phyloP scores from a whole-genome alignment of 2,797 vertebrate genomes.

The Alcedo atthis region DNA sequence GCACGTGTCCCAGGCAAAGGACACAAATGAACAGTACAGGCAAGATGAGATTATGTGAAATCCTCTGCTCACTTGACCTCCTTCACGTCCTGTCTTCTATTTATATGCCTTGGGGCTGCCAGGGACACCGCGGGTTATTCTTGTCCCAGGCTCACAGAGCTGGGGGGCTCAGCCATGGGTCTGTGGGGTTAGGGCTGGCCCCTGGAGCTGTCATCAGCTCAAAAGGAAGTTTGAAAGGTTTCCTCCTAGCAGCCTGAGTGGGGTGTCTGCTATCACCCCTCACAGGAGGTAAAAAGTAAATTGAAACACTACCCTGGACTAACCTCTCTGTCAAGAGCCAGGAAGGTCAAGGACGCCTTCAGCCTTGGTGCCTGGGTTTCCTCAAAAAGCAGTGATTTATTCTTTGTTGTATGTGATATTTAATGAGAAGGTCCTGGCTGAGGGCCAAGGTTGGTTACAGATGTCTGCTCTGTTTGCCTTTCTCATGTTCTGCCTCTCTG shows the following conservation, averaged over 20 bases:
- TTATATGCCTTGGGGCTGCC: slow-evolving; percentile 38
- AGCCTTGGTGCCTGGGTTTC: neutral
- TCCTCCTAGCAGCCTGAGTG: neutral
- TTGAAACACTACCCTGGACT: neutral
- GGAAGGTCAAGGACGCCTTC: neutral
- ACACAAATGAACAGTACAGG: slow-evolving; percentile 40
- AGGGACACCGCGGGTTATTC: neutral
- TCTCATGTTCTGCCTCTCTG: neutral
- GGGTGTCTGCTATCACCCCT: neutral
- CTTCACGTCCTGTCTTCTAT: slow-evolving; percentile 58
- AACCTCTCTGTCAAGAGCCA: neutral
- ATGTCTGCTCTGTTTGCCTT: slow-evolving; percentile 15
- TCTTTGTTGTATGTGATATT: neutral
- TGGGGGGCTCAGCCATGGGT: neutral
- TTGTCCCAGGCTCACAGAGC: neutral
- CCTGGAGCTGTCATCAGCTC: neutral
- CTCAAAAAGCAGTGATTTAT: neutral
- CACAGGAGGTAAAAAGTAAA: neutral
- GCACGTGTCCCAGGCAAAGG: neutral
- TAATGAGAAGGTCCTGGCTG: neutral
- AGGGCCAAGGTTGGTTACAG: neutral
- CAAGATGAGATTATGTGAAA: slow-evolving; percentile 65
- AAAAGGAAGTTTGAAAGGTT: neutral
- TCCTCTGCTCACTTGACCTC: slow-evolving; percentile 59
- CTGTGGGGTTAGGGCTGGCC: neutral